Conservation (phyloP, 2,113 vertebrate genomes). For the Rhizomys pruinosus region DNA sequence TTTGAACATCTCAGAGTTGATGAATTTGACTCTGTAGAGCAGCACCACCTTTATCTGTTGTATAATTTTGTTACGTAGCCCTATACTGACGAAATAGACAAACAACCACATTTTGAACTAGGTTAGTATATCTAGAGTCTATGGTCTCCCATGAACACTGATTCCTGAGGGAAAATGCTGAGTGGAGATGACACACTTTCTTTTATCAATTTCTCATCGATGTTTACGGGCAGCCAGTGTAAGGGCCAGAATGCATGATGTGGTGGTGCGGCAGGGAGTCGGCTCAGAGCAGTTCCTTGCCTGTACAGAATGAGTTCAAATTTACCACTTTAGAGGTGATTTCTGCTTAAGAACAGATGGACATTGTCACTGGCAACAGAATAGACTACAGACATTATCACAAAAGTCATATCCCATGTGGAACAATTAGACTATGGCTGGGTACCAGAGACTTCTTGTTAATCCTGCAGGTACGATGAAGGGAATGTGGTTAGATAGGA, state of each 20-base stretch:
- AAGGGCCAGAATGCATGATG: neutral
- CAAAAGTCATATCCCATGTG: conserved; percentile 37
- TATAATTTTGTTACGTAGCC: neutral
- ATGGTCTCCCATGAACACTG: neutral
- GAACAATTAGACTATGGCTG: conserved; percentile 11
- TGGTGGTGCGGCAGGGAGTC: neutral
- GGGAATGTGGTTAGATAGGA: neutral
- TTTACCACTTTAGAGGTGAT: neutral
- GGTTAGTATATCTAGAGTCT: neutral
- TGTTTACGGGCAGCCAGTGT: neutral
- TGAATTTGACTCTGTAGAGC: neutral
- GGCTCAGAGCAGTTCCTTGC: neutral
- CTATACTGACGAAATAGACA: neutral
- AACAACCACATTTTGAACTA: neutral
- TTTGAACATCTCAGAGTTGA: neutral
- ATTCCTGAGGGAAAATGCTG: neutral
- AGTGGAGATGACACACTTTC: neutral
- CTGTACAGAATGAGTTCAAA: neutral
- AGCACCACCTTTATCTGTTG: neutral
- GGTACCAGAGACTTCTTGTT: conserved; percentile 7
- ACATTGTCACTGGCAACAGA: neutral
- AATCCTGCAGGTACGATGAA: conserved; percentile 11
- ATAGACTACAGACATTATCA: neutral
- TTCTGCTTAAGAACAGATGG: conserved; percentile 29
- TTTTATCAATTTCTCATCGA: conserved; percentile 21